Base-by-base conservation (phyloP, 2,888 invertebrate species). In the Allolobophora icterica region DNA sequence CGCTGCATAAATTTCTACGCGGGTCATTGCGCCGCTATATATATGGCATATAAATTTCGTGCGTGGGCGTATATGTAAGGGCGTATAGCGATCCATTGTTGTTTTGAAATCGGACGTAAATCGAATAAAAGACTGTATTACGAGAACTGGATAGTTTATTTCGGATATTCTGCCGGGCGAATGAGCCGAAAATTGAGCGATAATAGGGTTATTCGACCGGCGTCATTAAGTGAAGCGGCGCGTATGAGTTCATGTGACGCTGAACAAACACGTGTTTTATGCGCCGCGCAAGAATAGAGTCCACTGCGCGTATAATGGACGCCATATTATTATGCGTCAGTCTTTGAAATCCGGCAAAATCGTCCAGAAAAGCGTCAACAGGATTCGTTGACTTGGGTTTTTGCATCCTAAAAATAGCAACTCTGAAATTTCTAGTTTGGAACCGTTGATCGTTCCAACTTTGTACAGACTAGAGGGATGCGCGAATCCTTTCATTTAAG, bases 61-160 rank as follows among this genome's bases (percentile, higher is more conserved):
- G 71, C 71, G 71, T 71, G n/a, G 71, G 71, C 71, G 71, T 71
- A n/a, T n/a, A n/a, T 71, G n/a, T 71, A 71, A n/a, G 71, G 71
- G 71, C 71, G n/a, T 71, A 71, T 71, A 71, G 8, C n/a, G 1
- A n/a, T 30, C 11, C 71, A n/a, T 71, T 71, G 71, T 71, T 71
- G 71, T 71, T 71, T 71, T 71, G 71, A 71, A 71, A 71, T 71
- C 8, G 71, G 11, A 71, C 71, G 71, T 71, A 71, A 71, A 30
- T 71, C 71, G 71, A 71, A 71, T 71, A n/a, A 71, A 71, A 71
- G 30, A 71, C 71, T 8, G 71, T 71, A 71, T 71, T 71, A 71
- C 71, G 71, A 71, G n/a, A n/a, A 71, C n/a, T 71, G 30, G 71
- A 71, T 71, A 71, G 71, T 71, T 71, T 71, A 71, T 71, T 71